Evolutionary conservation across 1,140 invertebrate species (phyloP), one percentile per base, ranked within the genome.

Genomic region (Bacillus rossius): DNA sequence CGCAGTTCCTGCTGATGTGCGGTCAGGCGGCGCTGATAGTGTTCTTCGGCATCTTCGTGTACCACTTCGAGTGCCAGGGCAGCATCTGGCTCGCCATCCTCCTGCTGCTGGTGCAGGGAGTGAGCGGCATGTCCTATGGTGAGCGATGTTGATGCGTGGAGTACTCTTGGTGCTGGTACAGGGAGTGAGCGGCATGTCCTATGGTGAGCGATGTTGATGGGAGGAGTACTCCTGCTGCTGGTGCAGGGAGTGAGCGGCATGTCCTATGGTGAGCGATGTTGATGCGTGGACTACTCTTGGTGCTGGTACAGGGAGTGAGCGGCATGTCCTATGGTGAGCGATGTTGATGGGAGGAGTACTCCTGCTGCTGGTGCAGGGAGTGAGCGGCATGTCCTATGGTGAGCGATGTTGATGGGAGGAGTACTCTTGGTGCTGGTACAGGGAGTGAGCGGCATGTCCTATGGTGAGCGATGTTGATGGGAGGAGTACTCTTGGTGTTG

Each of bases 101-200:
- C 1, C 64, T 82, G 14, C 71, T 78, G 0, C 69, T 83, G n/a
- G 65, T 81, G 0, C 77, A 80, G 64, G 80, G 77, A 2, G 60
- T 80, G 13, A 77, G 75, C 64, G 81, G 81, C 45, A 83, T 83
- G 81, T 73, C 72, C 38, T 77, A 79, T 48, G 81, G 80, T 76
- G 63, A 69, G 66, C 10, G 5, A 34, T 61, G n/a, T n/a, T n/a
- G n/a, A n/a, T n/a, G n/a, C n/a, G n/a, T n/a, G n/a, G n/a, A n/a
- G n/a, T n/a, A n/a, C n/a, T n/a, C n/a, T n/a, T n/a, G n/a, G n/a
- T n/a, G n/a, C n/a, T n/a, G n/a, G n/a, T n/a, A n/a, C n/a, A n/a
- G n/a, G n/a, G 77, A 2, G 60, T 80, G 13, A 77, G 75, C 64
- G 81, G 81, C 45, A 83, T 83, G 81, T 73, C 72, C 38, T 77